Conservation (phyloP, 1,140 invertebrate genomes). For the Platyura marginata region DNA sequence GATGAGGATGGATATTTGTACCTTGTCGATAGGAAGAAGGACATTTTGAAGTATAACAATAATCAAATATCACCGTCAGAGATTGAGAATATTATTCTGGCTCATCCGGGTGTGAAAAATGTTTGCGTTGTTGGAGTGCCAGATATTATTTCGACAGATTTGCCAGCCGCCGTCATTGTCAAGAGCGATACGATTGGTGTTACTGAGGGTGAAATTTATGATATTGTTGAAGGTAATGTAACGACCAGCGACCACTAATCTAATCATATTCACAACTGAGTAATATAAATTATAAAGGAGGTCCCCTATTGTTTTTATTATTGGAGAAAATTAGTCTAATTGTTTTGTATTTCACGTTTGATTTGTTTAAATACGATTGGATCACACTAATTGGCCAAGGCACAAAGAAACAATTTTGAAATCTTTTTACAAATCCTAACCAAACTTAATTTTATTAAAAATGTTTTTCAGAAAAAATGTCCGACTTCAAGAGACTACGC, state of each 20-base stretch:
- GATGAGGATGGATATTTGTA: slow-evolving; percentile 32
- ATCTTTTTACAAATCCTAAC: too few relatives aligned
- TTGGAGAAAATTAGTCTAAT: too few relatives aligned
- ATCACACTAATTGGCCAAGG: too few relatives aligned
- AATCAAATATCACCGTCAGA: slow-evolving; percentile 23
- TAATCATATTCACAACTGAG: neutral
- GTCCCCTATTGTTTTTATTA: neutral
- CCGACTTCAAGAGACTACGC: neutral
- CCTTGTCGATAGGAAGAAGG: slow-evolving; percentile 41
- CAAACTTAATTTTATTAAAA: too few relatives aligned
- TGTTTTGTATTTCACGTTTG: too few relatives aligned
- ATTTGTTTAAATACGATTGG: too few relatives aligned
- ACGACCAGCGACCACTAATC: neutral
- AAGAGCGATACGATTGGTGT: slow-evolving; percentile 4
- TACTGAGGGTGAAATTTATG: neutral
- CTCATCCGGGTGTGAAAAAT: slow-evolving; percentile 18
- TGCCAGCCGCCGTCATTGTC: slow-evolving; percentile 19
- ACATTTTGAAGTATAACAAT: slow-evolving; percentile 29
- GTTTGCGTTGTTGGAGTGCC: slow-evolving; percentile 20
- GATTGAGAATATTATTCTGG: slow-evolving; percentile 17
- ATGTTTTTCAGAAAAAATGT: neutral
- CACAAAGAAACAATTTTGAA: too few relatives aligned
- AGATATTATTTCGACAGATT: slow-evolving; percentile 20
- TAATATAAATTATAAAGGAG: neutral
- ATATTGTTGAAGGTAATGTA: neutral